Base-by-base conservation (phyloP, 64 coral and sea anemone species). In the Stichodactyla helianthus region DNA sequence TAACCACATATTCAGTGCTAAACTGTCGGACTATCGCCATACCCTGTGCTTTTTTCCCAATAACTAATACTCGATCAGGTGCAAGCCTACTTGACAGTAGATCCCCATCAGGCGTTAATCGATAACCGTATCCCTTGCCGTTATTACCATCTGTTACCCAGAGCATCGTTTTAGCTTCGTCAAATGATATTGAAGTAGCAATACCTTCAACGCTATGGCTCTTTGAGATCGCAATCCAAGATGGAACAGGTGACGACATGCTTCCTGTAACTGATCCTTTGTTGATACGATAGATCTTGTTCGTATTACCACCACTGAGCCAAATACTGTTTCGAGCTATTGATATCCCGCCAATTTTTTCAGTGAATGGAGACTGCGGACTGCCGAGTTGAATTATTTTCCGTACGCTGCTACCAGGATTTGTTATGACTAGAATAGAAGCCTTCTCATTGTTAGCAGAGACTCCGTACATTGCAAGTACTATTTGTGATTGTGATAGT, bases 401-500 rank as follows among this genome's bases (percentile, higher is more conserved):
- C n/a, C 86, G 77, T 10, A 98, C 92, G 22, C 17, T 78, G 5
- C 35, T 84, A 0, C 78, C 92, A 11, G 83, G 82, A 44, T 98
- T 89, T 15, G 87, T 92, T 23, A 98, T 53, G n/a, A 94, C 95
- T 55, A 98, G 70, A 2, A 98, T 53, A 0, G 95, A 98, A 12
- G 95, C 82, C 51, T 94, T 94, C 16, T 59, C 90, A 71, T 92
- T 79, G 50, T 94, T 94, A 2, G 81, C 85, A 18, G 95, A 91
- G 10, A 98, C 95, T 9, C 95, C 95, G n/a, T 94, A 81, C 95
- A 98, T 98, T n/a, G 87, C 90, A 10, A 98, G 90, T 62, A 98
- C 60, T 84, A 94, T 84, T 15, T 94, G 60, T 35, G 53, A 59
- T 2, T 82, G 55, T 15, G 95, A 90, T 54, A 98, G 68, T 35